Evolutionary conservation across 1,140 invertebrate species (phyloP), one percentile per base, ranked within the genome.

Genomic region (Artemia franciscana): DNA sequence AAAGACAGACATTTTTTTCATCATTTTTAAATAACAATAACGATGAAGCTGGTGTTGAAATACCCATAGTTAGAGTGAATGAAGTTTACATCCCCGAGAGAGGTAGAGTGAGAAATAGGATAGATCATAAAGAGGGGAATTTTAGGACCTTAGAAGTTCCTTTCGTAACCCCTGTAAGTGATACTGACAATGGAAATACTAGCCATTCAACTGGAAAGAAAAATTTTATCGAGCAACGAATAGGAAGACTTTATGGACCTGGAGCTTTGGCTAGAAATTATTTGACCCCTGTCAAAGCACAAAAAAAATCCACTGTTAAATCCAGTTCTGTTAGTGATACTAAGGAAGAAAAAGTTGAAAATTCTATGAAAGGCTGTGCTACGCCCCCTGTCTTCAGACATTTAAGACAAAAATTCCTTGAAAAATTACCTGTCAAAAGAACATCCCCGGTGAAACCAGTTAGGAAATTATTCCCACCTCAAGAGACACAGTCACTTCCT

Each of bases 181-280:
- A 26, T 25, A 18, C 24, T 24, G 25, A 25, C 24, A 27, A 57
- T 23, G 12, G 57, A 24, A 23, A 27, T 26, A 58, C 26, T 26
- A 21, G 58, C 26, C 24, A 60, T 59, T 24, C 58, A 15, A 24
- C 26, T 26, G 51, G 23, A 61, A 24, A 58, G 3, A 75, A 75
- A 60, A 90, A 87, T 27, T 87, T 91, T 65, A 88, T 92, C 26
- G 84, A 91, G 70, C 85, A 90, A 70, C 77, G 86, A 30, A 86
- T 91, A 1, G 88, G 91, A 69, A 76, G 87, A 62, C 71, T 91
- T 0, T 91, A 90, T 71, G 88, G 88, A 0, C 85, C 85, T 0
- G 84, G 85, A 24, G 86, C 86, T 12, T 69, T 88, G 5, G 85
- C 85, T 3, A 84, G 86, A 70, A 84, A 51, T 51, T 51, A 84